Evolutionary conservation across 2,113 vertebrate genomes (phyloP).

Genomic region (Phylloscopus trochiloides): DNA sequence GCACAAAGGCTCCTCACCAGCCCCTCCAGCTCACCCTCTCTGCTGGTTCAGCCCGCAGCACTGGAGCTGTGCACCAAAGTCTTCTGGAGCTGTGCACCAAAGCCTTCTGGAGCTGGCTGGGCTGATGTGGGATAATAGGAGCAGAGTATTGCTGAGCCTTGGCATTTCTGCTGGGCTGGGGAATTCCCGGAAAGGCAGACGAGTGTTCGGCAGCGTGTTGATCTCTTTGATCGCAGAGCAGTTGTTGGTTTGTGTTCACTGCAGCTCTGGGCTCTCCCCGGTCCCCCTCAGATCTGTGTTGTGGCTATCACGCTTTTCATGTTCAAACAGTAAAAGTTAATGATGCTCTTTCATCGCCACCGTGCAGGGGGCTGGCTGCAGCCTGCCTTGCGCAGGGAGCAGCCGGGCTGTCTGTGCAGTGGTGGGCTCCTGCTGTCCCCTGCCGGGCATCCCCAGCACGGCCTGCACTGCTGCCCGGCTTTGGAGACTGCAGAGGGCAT

Average conservation of each 20-base stretch:
- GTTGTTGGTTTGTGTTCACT: background rate
- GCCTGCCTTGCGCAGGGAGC: background rate
- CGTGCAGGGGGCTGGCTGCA: background rate
- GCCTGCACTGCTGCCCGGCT: accelerated
- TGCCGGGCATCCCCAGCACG: background rate
- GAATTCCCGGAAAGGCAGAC: background rate
- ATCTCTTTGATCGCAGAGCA: background rate
- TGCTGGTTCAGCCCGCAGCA: background rate
- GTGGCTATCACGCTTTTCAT: background rate
- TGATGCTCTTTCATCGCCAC: background rate
- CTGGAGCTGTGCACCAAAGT: background rate
- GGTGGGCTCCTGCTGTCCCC: constrained; percentile 21
- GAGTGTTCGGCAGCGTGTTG: accelerated
- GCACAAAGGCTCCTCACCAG: background rate
- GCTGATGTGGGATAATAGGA: accelerated
- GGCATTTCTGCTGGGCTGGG: background rate
- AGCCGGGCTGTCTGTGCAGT: accelerated
- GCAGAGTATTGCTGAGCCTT: background rate
- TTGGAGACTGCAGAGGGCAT: background rate
- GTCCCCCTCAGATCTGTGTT: background rate
- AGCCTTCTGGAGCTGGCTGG: background rate
- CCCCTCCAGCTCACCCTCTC: background rate
- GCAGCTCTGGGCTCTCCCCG: background rate
- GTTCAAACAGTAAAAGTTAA: background rate
- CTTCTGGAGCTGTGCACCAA: background rate